These are phyloP conservation scores for Oreochromis mossambicus DNA, from an alignment of 2,797 vertebrate genomes.

Conservation along the genomic window DNA sequence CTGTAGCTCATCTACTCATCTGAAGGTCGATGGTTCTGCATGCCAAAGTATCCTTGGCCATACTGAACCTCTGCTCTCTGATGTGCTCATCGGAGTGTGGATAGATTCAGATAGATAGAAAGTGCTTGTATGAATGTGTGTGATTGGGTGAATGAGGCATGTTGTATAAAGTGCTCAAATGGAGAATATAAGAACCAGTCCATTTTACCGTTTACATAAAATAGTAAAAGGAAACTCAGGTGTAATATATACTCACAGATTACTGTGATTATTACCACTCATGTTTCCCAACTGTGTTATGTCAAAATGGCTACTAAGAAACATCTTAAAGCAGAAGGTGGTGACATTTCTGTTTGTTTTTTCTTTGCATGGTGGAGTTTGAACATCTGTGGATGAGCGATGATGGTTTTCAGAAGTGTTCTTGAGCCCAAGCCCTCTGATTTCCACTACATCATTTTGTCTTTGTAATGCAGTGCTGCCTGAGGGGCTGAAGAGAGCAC, in stretches of 20 bases:
- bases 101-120: background rate
- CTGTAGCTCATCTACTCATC: background rate
- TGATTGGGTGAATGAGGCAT: rapidly evolving
- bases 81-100: rapidly evolving
- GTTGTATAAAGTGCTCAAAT: background rate
- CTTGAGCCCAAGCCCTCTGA: background rate
- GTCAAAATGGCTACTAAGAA: background rate
- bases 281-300: background rate
- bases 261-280: background rate
- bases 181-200: background rate
- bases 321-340: background rate
- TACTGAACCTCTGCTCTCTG: background rate
- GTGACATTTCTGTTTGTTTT: background rate
- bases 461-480: background rate
- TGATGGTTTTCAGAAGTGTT: background rate
- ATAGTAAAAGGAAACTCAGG: background rate
- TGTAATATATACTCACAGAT: background rate
- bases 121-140: background rate
- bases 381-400: background rate
- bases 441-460: background rate
- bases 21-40: background rate
- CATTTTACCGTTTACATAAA: background rate
- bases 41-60: background rate
- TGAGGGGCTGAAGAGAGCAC: background rate
- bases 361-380: background rate